Percentiles rank a stretch among this genome's conserved stretches.
Evolutionary conservation across 1,140 invertebrate species (phyloP).

Genomic region (Lysiphlebus fabarum): DNA sequence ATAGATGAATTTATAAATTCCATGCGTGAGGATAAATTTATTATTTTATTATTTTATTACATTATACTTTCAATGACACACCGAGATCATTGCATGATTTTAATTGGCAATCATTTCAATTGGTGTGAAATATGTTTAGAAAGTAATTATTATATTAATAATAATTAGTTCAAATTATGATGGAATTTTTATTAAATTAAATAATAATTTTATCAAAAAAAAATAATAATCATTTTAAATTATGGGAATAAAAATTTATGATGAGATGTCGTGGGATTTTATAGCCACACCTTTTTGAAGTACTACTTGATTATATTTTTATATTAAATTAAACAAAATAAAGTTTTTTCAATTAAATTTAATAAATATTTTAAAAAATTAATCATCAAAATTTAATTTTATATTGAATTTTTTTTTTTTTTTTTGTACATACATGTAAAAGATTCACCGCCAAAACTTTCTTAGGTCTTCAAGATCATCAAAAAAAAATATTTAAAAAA

Average conservation of each 20-base stretch:
- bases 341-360: too few relatives aligned
- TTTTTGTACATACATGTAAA: too few relatives aligned
- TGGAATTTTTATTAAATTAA: slow-evolving; percentile 1
- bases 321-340: too few relatives aligned
- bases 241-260: slow-evolving; percentile 5
- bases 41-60: not conserved
- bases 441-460: too few relatives aligned
- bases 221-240: not conserved
- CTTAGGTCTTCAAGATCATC: too few relatives aligned
- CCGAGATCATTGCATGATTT: not conserved
- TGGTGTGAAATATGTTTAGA: not conserved
- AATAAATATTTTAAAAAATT: too few relatives aligned
- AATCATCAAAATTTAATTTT: too few relatives aligned
- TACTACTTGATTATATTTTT: too few relatives aligned
- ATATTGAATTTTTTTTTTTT: too few relatives aligned
- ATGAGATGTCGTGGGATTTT: slow-evolving; percentile 9
- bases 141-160: slow-evolving; percentile 9
- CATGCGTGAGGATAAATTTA: too few relatives aligned
- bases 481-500: too few relatives aligned
- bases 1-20: too few relatives aligned
- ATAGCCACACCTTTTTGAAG: slow-evolving; percentile 3
- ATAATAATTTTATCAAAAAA: not conserved
- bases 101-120: not conserved
- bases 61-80: slow-evolving; percentile 10
- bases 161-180: slow-evolving; percentile 9